These are phyloP conservation scores for Pseudorhiza aurosa DNA, from an alignment of 30 jellyfish, hydroid and myxozoan species.

Conservation along the genomic window DNA sequence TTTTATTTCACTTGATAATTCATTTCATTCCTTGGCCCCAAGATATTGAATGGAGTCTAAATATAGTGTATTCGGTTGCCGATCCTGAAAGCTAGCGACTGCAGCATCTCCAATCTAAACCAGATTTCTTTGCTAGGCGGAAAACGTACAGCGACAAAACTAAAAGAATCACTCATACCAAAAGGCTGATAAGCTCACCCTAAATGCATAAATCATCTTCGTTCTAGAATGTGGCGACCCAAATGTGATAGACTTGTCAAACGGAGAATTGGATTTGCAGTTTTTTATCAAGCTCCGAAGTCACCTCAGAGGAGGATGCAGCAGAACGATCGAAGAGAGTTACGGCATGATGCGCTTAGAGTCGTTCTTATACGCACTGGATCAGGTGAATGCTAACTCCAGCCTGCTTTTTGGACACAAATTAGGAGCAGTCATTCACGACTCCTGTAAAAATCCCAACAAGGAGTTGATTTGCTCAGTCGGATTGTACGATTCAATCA, in stretches of 20 bases:
- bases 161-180: too few relatives aligned
- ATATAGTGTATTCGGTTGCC: too few relatives aligned
- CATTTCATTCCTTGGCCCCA: too few relatives aligned
- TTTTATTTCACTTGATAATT: too few relatives aligned
- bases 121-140: too few relatives aligned
- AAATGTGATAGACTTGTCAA: neutral
- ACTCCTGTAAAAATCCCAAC: constrained; percentile 41
- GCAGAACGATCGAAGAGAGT: constrained; percentile 16
- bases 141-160: too few relatives aligned
- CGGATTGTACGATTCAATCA: neutral
- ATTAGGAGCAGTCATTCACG: constrained; percentile 34
- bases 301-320: constrained; percentile 12
- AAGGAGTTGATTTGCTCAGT: constrained; percentile 28
- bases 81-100: too few relatives aligned
- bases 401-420: constrained; percentile 1
- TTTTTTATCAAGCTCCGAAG: constrained; percentile 11
- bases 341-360: constrained; percentile 64
- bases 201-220: too few relatives aligned
- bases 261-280: neutral
- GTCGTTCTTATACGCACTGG: constrained; percentile 55
- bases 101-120: too few relatives aligned
- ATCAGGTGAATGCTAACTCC: neutral
- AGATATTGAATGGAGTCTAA: too few relatives aligned
- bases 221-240: neutral
- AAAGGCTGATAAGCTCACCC: too few relatives aligned